phyloP scores from a whole-genome alignment of 2,888 invertebrate species.

The Thecocarcelia acutangulata region DNA sequence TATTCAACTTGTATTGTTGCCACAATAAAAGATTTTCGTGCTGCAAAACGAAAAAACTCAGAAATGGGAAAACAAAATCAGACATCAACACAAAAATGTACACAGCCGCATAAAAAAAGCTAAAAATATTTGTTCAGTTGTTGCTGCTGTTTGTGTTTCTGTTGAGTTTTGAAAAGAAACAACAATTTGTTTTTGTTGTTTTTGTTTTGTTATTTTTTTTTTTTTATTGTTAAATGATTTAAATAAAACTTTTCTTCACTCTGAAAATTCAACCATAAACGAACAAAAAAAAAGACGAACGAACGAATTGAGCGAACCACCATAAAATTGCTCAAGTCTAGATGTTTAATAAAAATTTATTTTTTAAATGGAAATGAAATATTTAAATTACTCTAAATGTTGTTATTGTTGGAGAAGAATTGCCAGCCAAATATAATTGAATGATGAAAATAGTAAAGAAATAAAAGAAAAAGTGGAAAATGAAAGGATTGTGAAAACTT shows the following conservation, averaged over 20 bases:
- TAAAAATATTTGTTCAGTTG: slow-evolving; percentile 6
- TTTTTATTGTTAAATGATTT: slow-evolving; percentile 42
- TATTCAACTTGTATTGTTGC: slow-evolving; percentile 46
- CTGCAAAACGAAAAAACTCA: background rate
- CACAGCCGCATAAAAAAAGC: background rate
- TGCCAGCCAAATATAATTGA: background rate
- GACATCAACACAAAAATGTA: background rate
- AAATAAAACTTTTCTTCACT: slow-evolving; percentile 31
- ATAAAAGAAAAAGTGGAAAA: background rate
- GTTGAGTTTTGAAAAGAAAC: background rate
- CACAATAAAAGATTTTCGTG: slow-evolving; percentile 51
- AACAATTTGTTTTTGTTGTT: too few relatives aligned
- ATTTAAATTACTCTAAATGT: slow-evolving; percentile 36
- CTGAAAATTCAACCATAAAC: slow-evolving; percentile 11
- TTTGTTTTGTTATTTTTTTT: background rate
- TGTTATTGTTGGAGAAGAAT: slow-evolving; percentile 3
- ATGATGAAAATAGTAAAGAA: slow-evolving; percentile 2
- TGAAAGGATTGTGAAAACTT: background rate
- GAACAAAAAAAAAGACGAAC: background rate
- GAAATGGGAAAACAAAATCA: background rate
- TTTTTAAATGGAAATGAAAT: slow-evolving; percentile 49
- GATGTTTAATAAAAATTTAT: slow-evolving; percentile 58
- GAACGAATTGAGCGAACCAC: background rate
- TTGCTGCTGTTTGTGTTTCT: background rate
- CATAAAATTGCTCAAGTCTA: slow-evolving; percentile 24